phyloP scores from a whole-genome alignment of 2,888 invertebrate species.

The Metopia argyrocephala region DNA sequence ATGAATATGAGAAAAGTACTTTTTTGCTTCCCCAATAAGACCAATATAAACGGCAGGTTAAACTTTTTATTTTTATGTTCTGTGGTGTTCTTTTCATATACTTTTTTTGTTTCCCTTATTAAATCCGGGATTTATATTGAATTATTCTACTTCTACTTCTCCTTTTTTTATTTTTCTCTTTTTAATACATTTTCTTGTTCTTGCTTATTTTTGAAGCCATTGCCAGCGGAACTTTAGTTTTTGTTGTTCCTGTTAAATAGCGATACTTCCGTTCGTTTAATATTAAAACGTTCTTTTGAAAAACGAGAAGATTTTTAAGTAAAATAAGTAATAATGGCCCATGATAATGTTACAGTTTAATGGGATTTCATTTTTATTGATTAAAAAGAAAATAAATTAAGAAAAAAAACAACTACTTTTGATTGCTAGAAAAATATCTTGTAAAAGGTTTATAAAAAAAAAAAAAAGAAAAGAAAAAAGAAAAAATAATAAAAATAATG shows the following conservation, averaged over 20 bases:
- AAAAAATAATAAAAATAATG: no score
- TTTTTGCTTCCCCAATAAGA: no score
- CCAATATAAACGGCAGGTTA: no score
- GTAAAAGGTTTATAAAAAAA: no score
- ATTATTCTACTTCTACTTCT: not conserved
- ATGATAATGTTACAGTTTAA: conserved; percentile 50
- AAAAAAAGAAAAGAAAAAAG: no score
- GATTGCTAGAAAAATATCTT: no score
- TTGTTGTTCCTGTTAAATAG: conserved; percentile 52
- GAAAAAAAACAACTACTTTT: no score
- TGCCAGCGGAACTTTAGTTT: conserved; percentile 29
- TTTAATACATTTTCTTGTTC: not conserved
- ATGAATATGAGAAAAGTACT: no score
- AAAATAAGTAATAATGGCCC: not conserved
- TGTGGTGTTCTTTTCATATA: not conserved
- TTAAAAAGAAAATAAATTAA: not conserved
- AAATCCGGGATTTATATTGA: conserved; percentile 47
- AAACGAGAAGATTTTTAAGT: not conserved
- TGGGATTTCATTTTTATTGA: conserved; percentile 39
- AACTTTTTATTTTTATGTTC: conserved; percentile 11
- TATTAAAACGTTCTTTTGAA: conserved; percentile 51
- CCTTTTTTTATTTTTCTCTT: not conserved
- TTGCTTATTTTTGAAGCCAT: no score
- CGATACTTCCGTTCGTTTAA: conserved; percentile 61
- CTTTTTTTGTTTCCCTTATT: conserved; percentile 48